Evolutionary conservation across 2,888 invertebrate genomes (phyloP), one percentile per base, ranked within the genome.

Genomic region (Zhengitettix transpicula): DNA sequence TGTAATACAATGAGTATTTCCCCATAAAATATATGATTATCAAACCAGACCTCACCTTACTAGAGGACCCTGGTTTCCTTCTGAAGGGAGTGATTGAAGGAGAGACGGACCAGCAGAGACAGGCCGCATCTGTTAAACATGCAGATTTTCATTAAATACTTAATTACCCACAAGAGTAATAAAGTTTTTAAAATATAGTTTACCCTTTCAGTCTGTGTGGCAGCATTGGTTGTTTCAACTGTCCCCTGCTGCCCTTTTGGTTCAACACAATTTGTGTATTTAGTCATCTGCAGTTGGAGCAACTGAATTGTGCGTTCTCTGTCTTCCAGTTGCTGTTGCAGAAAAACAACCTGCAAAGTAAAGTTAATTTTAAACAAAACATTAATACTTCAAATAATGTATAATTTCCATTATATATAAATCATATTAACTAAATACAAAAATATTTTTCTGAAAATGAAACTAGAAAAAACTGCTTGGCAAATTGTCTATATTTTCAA

Each of bases 181-280:
- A 47, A 47, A 14, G 8, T 47, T 28, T n/a, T n/a, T n/a, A n/a
- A n/a, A n/a, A 52, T 73, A 28, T 28, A 5, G 28, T 28, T 71
- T 76, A 90, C 89, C 82, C 89, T 81, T 72, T 90, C 90, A 42
- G 90, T 90, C 77, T 90, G 90, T 68, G 90, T 90, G 69, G 90
- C 87, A 66, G 85, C 87, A 73, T 87, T 89, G 71, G 84, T 84
- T 66, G 81, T 83, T 70, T 83, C 72, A 15, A 52, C 44, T 17
- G 61, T 58, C 15, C 60, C 56, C 10, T 55, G 59, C 9, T 56
- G 41, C 16, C 57, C 56, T 28, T 60, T 55, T 67, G 42, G 65
- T 64, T 60, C 70, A 66, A 58, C 66, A 70, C 63, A 66, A 67
- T 77, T 77, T 40, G 76, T 71, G 74, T 76, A 75, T 70, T 81